Conservation (phyloP, 2,113 vertebrate species). For the Pachyramphus minor region DNA sequence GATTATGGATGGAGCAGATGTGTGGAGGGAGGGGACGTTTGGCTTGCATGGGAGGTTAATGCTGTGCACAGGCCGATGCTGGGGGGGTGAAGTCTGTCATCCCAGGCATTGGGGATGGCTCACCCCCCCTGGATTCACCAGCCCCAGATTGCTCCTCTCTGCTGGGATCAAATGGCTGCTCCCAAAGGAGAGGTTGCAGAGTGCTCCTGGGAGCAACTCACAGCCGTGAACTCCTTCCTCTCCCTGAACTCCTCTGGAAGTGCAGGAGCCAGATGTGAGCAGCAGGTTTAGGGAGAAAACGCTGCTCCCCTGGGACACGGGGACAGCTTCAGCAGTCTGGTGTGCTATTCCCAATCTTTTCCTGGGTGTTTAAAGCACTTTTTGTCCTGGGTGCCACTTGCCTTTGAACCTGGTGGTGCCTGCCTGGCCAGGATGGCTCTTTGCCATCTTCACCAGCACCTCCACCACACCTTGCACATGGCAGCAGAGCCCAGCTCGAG, state of each 20-base stretch:
- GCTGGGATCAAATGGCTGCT: background rate
- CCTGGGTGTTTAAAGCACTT: background rate
- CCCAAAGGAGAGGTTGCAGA: background rate
- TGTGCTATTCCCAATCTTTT: background rate
- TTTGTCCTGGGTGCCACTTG: background rate
- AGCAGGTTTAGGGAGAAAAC: background rate
- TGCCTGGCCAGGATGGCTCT: background rate
- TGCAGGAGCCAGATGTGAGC: background rate
- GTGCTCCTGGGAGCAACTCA: background rate
- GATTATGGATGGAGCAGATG: conserved; percentile 48
- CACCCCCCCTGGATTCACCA: background rate
- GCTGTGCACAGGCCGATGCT: background rate
- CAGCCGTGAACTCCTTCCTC: rapidly evolving
- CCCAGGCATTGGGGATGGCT: background rate
- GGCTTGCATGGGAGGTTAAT: background rate
- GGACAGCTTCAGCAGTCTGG: background rate
- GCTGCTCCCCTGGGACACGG: rapidly evolving
- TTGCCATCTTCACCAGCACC: background rate
- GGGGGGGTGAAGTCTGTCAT: background rate
- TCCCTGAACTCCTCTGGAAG: background rate
- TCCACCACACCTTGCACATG: background rate
- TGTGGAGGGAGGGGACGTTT: conserved; percentile 3
- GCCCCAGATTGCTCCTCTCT: background rate
- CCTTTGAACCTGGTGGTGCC: background rate
- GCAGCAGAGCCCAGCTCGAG: background rate